phyloP scores from a whole-genome alignment of 2,113 vertebrate genomes.

The Cettia cetti region DNA sequence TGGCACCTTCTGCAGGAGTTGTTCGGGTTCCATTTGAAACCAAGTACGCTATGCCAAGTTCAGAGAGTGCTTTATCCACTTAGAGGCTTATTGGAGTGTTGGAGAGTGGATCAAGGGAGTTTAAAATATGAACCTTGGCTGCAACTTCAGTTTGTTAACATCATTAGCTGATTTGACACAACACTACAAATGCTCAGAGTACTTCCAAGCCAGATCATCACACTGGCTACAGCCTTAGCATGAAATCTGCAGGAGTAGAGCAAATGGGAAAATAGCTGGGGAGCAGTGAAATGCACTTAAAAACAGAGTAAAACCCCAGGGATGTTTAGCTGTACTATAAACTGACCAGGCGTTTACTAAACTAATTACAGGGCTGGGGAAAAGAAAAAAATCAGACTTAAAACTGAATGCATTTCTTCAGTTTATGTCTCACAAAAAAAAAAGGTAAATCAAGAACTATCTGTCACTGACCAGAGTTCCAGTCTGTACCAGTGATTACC shows the following conservation, averaged over 20 bases:
- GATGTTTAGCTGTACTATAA: neutral
- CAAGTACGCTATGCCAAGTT: neutral
- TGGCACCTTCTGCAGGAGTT: neutral
- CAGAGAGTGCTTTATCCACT: neutral
- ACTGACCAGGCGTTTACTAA: neutral
- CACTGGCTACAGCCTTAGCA: neutral
- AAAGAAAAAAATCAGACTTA: neutral
- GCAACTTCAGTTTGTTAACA: neutral
- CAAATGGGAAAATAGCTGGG: neutral
- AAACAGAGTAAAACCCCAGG: neutral
- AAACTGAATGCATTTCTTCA: neutral
- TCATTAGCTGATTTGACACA: neutral
- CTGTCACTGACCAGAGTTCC: neutral
- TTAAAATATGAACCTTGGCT: neutral
- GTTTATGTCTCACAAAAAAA: neutral
- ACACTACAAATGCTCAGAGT: neutral
- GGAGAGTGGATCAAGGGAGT: neutral
- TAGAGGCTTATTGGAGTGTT: neutral
- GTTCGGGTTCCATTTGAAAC: neutral
- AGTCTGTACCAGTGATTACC: neutral
- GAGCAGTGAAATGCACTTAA: neutral
- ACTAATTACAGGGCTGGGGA: neutral
- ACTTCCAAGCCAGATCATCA: neutral
- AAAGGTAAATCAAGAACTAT: neutral
- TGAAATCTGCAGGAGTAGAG: neutral